Conservation (phyloP, 2,888 invertebrate species). For the Agriopis aurantiaria region DNA sequence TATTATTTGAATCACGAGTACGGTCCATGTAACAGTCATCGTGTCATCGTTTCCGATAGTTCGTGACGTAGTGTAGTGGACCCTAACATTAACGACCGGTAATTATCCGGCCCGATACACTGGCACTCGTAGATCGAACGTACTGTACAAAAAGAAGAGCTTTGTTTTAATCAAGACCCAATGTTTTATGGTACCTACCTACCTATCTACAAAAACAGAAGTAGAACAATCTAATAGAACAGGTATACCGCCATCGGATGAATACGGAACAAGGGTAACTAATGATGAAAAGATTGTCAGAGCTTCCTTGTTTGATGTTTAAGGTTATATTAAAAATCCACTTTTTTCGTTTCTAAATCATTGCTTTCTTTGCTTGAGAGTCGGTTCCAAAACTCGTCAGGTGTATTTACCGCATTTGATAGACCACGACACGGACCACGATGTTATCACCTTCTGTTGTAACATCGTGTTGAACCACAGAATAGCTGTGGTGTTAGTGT, state of each 20-base stretch:
- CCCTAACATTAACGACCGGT: constrained; percentile 58
- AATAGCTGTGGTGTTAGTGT: too few relatives aligned
- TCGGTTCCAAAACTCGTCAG: too few relatives aligned
- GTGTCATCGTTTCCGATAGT: constrained; percentile 41
- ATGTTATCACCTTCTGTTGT: too few relatives aligned
- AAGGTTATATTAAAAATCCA: too few relatives aligned
- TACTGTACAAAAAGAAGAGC: constrained; percentile 2
- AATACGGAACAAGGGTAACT: background rate
- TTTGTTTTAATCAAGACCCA: constrained; percentile 4
- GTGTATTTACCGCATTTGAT: too few relatives aligned
- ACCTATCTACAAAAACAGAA: background rate
- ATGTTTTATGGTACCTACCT: background rate
- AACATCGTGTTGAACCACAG: too few relatives aligned
- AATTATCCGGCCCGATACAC: constrained; percentile 63
- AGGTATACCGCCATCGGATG: too few relatives aligned
- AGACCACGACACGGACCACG: too few relatives aligned
- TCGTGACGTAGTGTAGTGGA: constrained; percentile 57
- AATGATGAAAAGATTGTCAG: background rate
- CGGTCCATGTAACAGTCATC: background rate
- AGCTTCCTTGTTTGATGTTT: too few relatives aligned
- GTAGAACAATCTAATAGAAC: too few relatives aligned
- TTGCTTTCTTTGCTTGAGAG: too few relatives aligned
- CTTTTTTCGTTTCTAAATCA: too few relatives aligned
- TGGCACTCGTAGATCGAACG: constrained; percentile 1
- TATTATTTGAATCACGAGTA: constrained; percentile 9